Conservation (phyloP, 2,888 invertebrate genomes). For the Limnephilus lunatus region DNA sequence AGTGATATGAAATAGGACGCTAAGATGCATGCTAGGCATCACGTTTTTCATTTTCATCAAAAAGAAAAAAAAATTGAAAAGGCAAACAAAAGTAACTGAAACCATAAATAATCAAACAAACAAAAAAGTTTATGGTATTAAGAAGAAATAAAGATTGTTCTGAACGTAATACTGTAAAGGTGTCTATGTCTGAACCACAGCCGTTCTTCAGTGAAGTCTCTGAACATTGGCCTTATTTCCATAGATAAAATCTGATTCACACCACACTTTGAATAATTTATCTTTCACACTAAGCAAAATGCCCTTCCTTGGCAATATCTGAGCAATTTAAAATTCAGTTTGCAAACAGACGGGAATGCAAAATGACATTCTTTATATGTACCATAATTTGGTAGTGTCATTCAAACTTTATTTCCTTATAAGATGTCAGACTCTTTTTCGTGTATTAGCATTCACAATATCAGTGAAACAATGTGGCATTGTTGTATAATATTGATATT, state of each 20-base stretch:
- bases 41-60: no score
- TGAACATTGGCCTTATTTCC: background rate
- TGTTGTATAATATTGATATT: slow-evolving; percentile 34
- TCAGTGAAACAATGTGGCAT: slow-evolving; percentile 41
- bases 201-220: no score
- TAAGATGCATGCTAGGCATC: background rate
- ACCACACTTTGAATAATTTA: background rate
- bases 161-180: no score
- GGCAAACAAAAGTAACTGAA: background rate
- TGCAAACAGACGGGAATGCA: background rate
- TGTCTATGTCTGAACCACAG: no score
- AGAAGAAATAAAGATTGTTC: background rate
- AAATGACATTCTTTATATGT: background rate
- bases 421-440: background rate
- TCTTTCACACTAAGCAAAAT: background rate
- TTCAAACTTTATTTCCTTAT: slow-evolving; percentile 23
- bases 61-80: background rate
- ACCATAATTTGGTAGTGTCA: slow-evolving; percentile 23
- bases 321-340: background rate
- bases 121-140: no score
- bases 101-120: no score
- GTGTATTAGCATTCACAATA: background rate
- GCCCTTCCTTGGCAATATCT: background rate
- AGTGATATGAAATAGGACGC: background rate
- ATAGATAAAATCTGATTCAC: background rate